These are phyloP conservation scores for Brachionus angularis DNA, from an alignment of 1,140 invertebrate species.

Conservation along the genomic window DNA sequence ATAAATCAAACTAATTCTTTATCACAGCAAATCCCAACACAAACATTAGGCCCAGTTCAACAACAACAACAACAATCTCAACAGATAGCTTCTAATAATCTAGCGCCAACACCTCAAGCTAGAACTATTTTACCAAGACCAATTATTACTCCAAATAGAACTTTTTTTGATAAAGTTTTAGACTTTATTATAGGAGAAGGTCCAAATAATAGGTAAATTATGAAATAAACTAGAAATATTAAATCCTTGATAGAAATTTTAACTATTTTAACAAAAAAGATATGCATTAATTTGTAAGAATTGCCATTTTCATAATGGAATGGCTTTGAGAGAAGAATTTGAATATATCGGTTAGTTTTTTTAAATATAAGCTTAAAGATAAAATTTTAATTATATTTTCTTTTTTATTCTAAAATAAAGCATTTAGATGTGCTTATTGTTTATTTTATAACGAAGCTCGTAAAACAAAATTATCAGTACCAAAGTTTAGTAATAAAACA, in stretches of 20 bases:
- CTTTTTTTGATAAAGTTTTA: conserved; percentile 76
- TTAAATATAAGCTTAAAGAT: background rate
- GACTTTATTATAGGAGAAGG: conserved; percentile 93
- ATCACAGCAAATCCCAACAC: background rate
- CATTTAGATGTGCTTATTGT: conserved; percentile 43
- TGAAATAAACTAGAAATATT: too few species aligned
- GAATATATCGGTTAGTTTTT: conserved; percentile 72
- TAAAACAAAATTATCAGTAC: conserved; percentile 28
- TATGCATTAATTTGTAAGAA: conserved; percentile 87
- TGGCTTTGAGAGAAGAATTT: conserved; percentile 92
- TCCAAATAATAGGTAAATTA: conserved; percentile 67
- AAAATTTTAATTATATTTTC: conserved; percentile 31
- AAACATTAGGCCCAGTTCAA: background rate
- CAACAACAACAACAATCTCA: background rate
- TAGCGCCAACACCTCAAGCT: conserved; percentile 46
- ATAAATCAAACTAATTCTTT: background rate
- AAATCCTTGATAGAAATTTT: too few species aligned
- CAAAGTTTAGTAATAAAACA: conserved; percentile 1
- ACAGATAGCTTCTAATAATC: background rate
- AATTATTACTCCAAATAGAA: conserved; percentile 64
- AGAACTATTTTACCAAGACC: conserved; percentile 59
- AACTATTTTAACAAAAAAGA: conserved; percentile 51
- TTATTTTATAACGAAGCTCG: conserved; percentile 34
- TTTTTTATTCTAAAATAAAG: too few species aligned
- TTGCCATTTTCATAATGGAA: conserved; percentile 89